These are phyloP conservation scores for Pachypeltis micranthus DNA, from an alignment of 1,140 invertebrate genomes.

Conservation along the genomic window DNA sequence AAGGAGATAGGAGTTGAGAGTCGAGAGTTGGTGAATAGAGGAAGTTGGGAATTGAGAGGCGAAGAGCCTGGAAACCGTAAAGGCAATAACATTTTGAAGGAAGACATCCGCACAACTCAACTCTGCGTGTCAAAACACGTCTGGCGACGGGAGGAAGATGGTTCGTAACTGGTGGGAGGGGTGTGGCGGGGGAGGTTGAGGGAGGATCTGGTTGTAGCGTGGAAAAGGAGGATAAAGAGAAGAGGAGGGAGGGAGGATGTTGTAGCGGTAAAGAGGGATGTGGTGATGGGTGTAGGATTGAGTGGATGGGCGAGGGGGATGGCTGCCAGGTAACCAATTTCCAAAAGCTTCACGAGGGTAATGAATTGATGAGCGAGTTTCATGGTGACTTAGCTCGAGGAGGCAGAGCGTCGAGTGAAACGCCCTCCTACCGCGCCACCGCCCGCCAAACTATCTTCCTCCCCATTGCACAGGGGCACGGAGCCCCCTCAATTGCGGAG, in stretches of 20 bases:
- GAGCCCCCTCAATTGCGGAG: not conserved
- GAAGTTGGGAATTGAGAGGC: too few species aligned
- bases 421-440: not conserved
- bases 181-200: too few species aligned
- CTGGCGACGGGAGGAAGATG: not conserved
- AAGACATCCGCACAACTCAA: not conserved
- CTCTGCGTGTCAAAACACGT: slow-evolving; percentile 6
- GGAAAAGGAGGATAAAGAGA: too few species aligned
- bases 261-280: not conserved
- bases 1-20: too few species aligned
- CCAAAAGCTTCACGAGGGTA: not conserved
- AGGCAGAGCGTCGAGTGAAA: not conserved
- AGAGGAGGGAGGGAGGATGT: too few species aligned
- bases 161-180: too few species aligned
- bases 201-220: too few species aligned
- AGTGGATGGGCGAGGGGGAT: not conserved
- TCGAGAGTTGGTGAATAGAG: too few species aligned
- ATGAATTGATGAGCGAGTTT: slow-evolving; percentile 9
- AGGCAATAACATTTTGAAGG: slow-evolving; percentile 4
- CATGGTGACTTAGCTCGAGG: slow-evolving; percentile 7
- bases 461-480: not conserved
- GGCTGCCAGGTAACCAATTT: not conserved
- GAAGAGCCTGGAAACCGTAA: too few species aligned
- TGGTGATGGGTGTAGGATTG: not conserved
- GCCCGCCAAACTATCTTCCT: slow-evolving; percentile 1